Base-by-base conservation (phyloP, 2,113 vertebrate species). In the Melanerpes aurifrons region DNA sequence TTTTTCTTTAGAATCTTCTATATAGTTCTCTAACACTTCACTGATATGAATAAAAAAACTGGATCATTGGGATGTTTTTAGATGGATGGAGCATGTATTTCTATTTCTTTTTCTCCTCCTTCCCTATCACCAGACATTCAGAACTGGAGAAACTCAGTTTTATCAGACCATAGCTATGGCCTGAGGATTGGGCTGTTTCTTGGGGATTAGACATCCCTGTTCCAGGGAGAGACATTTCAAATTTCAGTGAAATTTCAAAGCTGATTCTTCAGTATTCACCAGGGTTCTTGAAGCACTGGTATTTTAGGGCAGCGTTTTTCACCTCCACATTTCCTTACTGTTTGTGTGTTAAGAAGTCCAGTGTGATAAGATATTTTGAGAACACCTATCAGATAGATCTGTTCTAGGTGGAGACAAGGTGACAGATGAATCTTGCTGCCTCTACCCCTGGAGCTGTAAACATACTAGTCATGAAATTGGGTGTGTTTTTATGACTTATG, bases 1-100 rank as follows among this genome's bases (percentile, higher is more conserved):
- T 57, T 74, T 87, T 93, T 88, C 80, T 94, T 87, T 81, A 90
- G 82, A 81, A 81, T 93, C 77, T 83, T 81, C 87, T 77, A 26
- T 77, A 71, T 59, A 75, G 48, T 26, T 68, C 63, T 85, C 31
- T 71, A 90, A 31, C 73, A 54, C 66, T 92, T 92, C 73, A 62
- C 69, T 81, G 86, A 78, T 90, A 77, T n/a, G 69, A 80, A 93
- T 71, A 53, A 89, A 87, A 87, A 77, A 61, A 68, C 68, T 57
- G 81, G 76, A 92, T 93, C 69, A 72, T 7, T 59, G 50, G 58
- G 20, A 71, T 77, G 79, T 64, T 94, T 95, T 88, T 58, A 86
- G 80, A 43, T 78, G 48, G 72, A 58, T 71, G 69, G 54, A 86
- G 80, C 56, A 80, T 2, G 2, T 26, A 25, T 90, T 86, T 78